Evolutionary conservation across 2,888 invertebrate genomes (phyloP).

Genomic region (Parapristionchus giblindavisi): DNA sequence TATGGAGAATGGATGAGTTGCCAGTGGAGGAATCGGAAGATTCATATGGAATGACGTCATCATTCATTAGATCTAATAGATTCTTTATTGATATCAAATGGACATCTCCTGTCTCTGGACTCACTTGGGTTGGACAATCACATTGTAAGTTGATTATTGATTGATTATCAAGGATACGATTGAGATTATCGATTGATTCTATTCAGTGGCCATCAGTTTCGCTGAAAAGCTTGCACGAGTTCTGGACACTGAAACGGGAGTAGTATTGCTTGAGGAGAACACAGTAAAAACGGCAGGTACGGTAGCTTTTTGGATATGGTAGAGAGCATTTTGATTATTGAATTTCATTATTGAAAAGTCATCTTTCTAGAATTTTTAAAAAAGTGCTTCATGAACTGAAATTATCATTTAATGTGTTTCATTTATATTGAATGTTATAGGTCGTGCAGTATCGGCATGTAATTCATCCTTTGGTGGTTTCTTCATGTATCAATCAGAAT

Average conservation of each 20-base stretch:
- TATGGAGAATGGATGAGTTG: conserved; percentile 20
- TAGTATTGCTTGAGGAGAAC: conserved; percentile 6
- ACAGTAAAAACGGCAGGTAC: conserved; percentile 31
- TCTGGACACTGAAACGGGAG: conserved; percentile 16
- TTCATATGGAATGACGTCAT: not conserved
- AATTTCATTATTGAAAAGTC: not conserved
- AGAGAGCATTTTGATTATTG: too few species aligned
- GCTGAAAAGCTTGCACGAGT: conserved; percentile 13
- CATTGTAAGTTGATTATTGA: conserved; percentile 3
- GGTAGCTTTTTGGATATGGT: not conserved
- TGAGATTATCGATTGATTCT: not conserved
- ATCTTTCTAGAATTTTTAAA: too few species aligned
- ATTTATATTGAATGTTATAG: too few species aligned
- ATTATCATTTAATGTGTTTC: too few species aligned
- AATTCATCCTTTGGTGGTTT: conserved; percentile 10
- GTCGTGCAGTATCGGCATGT: not conserved
- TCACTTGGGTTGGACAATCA: not conserved
- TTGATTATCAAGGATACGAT: not conserved
- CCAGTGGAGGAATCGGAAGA: not conserved
- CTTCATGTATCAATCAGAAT: conserved; percentile 28
- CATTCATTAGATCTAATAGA: not conserved
- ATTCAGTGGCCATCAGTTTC: conserved; percentile 28
- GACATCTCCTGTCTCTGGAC: not conserved
- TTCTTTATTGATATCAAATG: conserved; percentile 25
- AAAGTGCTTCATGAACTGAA: too few species aligned